These are phyloP conservation scores for Sympetrum striolatum DNA, from an alignment of 2,888 invertebrate genomes.

Conservation along the genomic window DNA sequence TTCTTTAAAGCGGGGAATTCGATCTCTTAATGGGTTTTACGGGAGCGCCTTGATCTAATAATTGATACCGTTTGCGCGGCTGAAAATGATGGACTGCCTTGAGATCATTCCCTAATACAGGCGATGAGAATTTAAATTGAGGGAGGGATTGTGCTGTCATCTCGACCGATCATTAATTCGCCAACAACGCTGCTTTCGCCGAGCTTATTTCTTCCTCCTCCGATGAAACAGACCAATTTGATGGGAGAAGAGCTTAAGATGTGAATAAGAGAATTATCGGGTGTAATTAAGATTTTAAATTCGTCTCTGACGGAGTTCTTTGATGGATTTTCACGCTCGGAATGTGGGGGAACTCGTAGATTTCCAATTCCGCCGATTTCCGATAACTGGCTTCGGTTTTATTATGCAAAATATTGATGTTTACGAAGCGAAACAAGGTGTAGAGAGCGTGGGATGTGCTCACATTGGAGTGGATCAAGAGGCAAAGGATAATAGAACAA, in stretches of 20 bases:
- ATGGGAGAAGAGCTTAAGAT: background rate
- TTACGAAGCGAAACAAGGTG: no score
- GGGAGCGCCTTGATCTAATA: background rate
- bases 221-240: background rate
- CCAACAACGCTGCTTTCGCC: background rate
- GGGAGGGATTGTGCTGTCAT: background rate
- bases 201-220: background rate
- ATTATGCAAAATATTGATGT: no score
- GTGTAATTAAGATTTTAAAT: background rate
- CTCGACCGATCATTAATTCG: constrained; percentile 21
- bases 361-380: no score
- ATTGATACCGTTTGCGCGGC: constrained; percentile 6
- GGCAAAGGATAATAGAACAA: no score
- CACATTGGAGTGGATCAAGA: no score
- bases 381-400: no score
- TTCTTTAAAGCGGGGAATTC: background rate
- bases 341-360: no score
- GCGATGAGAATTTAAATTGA: constrained; percentile 33
- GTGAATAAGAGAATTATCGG: background rate
- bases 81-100: background rate
- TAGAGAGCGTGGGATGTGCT: no score
- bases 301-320: background rate
- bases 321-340: background rate
- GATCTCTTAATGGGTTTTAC: constrained; percentile 21
- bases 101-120: constrained; percentile 16